Evolutionary conservation across 2,113 vertebrate genomes (phyloP).

Genomic region (Sus scrofa): T2T-Sscrofa CM000812.6:252946001-252946500

Average conservation of each 20-base stretch:
- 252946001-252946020: background rate
- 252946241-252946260: background rate
- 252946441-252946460: background rate
- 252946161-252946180: background rate
- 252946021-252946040: background rate
- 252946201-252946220: constrained; percentile 40
- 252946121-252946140: constrained; percentile 24
- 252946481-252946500: constrained; percentile 2
- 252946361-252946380: background rate
- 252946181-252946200: background rate
- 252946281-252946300: background rate
- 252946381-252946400: constrained; percentile 41
- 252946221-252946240: constrained; percentile 29
- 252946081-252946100: constrained; percentile 26
- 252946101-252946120: constrained; percentile 1
- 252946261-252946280: background rate
- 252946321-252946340: background rate
- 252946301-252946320: background rate
- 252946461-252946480: background rate
- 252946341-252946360: constrained; percentile 31
- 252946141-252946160: background rate
- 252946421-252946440: background rate
- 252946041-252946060: constrained; percentile 29
- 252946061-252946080: constrained; percentile 27
- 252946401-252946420: background rate